Evolutionary conservation across 2,888 invertebrate genomes (phyloP).

Genomic region (Dynastes tityus): DNA sequence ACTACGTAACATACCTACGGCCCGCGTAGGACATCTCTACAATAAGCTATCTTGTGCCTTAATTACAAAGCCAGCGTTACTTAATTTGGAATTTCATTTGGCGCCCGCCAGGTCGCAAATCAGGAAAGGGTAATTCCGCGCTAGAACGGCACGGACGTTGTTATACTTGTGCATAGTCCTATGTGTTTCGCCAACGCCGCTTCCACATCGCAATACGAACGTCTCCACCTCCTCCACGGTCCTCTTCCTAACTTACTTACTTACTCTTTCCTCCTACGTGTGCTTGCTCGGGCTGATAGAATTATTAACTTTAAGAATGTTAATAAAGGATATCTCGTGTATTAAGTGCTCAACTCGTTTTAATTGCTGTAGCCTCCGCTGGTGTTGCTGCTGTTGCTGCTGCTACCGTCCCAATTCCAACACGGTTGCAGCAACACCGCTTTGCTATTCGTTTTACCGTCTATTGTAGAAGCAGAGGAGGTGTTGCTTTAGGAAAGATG

Average conservation of each 20-base stretch:
- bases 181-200: background rate
- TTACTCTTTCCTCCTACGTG: constrained; percentile 13
- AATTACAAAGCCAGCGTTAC: constrained; percentile 68
- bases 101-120: constrained; percentile 68
- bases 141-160: constrained; percentile 23
- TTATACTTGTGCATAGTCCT: background rate
- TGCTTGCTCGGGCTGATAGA: constrained; percentile 50
- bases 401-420: too few relatives aligned
- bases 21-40: constrained; percentile 55
- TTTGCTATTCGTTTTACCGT: too few relatives aligned
- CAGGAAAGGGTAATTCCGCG: constrained; percentile 68
- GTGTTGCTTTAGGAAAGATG: too few relatives aligned
- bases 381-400: background rate
- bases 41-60: constrained; percentile 69
- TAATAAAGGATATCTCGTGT: constrained; percentile 50
- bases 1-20: background rate
- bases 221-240: constrained; percentile 21
- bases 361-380: constrained; percentile 20
- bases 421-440: too few relatives aligned
- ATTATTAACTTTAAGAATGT: constrained; percentile 54
- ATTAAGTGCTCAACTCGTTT: constrained; percentile 43
- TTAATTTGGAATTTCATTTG: constrained; percentile 72
- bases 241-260: constrained; percentile 53
- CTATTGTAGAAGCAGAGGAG: too few relatives aligned
- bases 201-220: background rate